Evolutionary conservation across 2,797 vertebrate genomes (phyloP).

Genomic region (Hydrophis major): DNA sequence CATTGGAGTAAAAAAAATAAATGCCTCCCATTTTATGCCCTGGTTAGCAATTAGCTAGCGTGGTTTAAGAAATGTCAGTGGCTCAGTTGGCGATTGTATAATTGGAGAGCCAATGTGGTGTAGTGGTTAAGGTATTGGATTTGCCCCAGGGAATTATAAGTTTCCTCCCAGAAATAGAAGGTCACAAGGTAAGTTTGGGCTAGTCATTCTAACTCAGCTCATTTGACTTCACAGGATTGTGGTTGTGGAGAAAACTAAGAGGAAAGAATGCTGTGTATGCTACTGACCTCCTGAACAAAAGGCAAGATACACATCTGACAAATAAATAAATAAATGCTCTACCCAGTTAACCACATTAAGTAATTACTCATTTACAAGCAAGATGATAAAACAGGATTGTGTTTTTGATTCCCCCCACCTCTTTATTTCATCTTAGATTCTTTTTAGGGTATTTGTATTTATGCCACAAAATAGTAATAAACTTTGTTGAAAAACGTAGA

Average conservation of each 20-base stretch:
- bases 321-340: not conserved
- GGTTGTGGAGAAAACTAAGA: not conserved
- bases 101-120: not conserved
- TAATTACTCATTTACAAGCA: not conserved
- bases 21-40: not conserved
- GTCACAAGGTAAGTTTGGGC: not conserved
- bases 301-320: not conserved
- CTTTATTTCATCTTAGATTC: not conserved
- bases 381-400: not conserved
- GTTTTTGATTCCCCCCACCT: not conserved
- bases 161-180: not conserved
- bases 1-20: not conserved
- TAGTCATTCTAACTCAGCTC: not conserved
- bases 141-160: not conserved
- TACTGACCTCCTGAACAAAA: not conserved
- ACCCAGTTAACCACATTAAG: not conserved
- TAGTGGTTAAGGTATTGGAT: not conserved
- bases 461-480: not conserved
- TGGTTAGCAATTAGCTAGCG: not conserved
- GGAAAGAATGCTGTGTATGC: not conserved
- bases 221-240: not conserved
- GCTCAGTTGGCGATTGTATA: not conserved
- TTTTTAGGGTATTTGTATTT: not conserved
- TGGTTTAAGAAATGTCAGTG: not conserved
- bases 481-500: not conserved